Base-by-base conservation (phyloP, 2,888 invertebrate species). In the Lottia gigantea region DNA sequence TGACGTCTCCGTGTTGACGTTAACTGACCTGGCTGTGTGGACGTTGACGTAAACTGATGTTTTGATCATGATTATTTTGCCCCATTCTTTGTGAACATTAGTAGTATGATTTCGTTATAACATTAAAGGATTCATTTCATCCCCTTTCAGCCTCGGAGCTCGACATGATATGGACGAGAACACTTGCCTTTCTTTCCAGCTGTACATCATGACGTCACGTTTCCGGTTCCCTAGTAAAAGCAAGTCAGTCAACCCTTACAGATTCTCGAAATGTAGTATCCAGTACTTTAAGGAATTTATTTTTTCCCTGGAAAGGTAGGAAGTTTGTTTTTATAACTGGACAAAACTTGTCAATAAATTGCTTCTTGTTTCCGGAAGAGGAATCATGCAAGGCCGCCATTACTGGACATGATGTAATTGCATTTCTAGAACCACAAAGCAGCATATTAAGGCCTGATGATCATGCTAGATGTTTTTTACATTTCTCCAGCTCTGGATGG, bases 81-180 rank as follows among this genome's bases (percentile, higher is more conserved):
- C n/a, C n/a, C 46, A 23, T 49, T 62, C 8, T 31, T 45, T 26
- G 15, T 31, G 31, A 31, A 31, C 31, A n/a, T n/a, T n/a, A n/a
- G n/a, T n/a, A n/a, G n/a, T 31, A 31, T 31, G 31, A n/a, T 31
- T 31, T 31, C 6, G 31, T 31, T 6, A 31, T 31, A 31, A 31
- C 31, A 31, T 31, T 2, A 31, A 31, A 31, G 31, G 31, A 31
- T 31, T 31, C 6, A 31, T 31, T 31, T 31, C 6, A 6, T 31
- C 31, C 6, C 31, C n/a, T 49, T 70, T 12, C 70, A 78, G 78
- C 66, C 68, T 78, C 0, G 76, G 78, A 12, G 74, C 78, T 1
- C 67, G 76, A 0, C 78, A 78, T 64, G 78, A 78, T 71, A 76
- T 77, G 75, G 75, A 78, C 67, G 76, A 74, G n/a, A 78, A 78